Percentiles rank a stretch among this genome's conserved stretches.
Evolutionary conservation across 2,113 vertebrate genomes (phyloP).

Genomic region (Terrapene triunguis): DNA sequence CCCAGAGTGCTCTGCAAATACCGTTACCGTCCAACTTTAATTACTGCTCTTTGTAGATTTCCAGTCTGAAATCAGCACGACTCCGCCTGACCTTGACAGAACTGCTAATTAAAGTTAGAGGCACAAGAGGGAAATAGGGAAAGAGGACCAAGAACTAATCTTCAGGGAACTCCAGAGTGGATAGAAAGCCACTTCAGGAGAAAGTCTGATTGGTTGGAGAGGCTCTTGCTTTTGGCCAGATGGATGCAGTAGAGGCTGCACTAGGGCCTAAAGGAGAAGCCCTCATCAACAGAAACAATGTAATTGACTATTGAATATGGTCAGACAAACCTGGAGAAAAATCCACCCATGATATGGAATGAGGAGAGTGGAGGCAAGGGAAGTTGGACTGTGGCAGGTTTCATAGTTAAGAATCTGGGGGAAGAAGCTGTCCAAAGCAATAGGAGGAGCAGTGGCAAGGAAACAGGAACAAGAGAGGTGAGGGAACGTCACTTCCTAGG

Average conservation of each 20-base stretch:
- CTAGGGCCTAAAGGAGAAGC: not conserved
- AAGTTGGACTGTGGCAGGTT: not conserved
- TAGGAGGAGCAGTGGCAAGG: not conserved
- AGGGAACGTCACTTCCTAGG: not conserved
- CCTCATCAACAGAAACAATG: too few species aligned
- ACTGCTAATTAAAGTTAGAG: constrained; percentile 56
- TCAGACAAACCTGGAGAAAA: not conserved
- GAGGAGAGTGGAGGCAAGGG: too few species aligned
- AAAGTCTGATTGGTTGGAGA: not conserved
- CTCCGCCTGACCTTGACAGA: constrained; percentile 51
- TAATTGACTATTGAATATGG: not conserved
- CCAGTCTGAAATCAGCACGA: constrained; percentile 14
- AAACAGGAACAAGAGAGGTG: not conserved
- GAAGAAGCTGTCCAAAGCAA: not conserved
- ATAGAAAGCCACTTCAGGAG: not conserved
- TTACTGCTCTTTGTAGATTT: constrained; percentile 18
- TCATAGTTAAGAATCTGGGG: not conserved
- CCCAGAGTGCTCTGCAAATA: not conserved
- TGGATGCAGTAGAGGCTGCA: not conserved
- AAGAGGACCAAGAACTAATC: not conserved
- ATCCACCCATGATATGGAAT: too few species aligned
- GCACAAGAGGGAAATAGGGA: not conserved
- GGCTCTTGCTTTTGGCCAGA: not conserved
- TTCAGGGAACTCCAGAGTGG: not conserved
- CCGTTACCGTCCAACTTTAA: constrained; percentile 22